Evolutionary conservation across 2,797 vertebrate genomes (phyloP).

Genomic region (Rhabdomys pumilio): DNA sequence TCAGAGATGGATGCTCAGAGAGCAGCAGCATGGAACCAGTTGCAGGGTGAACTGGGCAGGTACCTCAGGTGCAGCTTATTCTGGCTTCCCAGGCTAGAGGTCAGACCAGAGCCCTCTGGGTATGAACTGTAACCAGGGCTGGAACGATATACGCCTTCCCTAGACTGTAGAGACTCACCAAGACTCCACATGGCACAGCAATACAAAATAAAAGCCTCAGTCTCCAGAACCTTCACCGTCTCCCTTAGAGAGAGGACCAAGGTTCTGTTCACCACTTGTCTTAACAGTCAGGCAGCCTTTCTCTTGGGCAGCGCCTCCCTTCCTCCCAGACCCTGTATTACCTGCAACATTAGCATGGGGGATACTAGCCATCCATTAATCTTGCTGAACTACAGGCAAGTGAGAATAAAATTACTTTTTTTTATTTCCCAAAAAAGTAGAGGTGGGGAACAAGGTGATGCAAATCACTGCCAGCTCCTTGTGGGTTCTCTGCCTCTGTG

Average conservation of each 20-base stretch:
- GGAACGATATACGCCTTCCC: neutral
- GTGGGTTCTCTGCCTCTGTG: neutral
- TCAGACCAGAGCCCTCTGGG: neutral
- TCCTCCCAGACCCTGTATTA: neutral
- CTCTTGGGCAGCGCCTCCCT: neutral
- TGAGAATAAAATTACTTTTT: constrained; percentile 79
- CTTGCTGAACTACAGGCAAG: neutral
- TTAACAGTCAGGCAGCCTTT: neutral
- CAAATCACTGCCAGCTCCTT: constrained; percentile 64
- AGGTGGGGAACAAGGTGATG: constrained; percentile 26
- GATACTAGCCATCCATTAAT: fast-evolving
- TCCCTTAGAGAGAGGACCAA: neutral
- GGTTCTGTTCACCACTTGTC: neutral
- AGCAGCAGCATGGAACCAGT: fast-evolving
- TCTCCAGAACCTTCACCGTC: neutral
- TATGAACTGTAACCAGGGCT: neutral
- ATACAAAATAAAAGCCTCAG: fast-evolving
- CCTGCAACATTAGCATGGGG: fast-evolving
- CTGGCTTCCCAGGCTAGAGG: neutral
- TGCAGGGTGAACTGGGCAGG: neutral
- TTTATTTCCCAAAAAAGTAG: constrained; percentile 69
- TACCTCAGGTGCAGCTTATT: neutral
- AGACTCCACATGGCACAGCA: neutral
- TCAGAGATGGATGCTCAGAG: no score
- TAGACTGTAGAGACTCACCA: neutral